Percentiles rank a stretch among this genome's conserved stretches.
These are phyloP conservation scores for Endotricha flammealis DNA, from an alignment of 2,888 invertebrate species.

Conservation along the genomic window DNA sequence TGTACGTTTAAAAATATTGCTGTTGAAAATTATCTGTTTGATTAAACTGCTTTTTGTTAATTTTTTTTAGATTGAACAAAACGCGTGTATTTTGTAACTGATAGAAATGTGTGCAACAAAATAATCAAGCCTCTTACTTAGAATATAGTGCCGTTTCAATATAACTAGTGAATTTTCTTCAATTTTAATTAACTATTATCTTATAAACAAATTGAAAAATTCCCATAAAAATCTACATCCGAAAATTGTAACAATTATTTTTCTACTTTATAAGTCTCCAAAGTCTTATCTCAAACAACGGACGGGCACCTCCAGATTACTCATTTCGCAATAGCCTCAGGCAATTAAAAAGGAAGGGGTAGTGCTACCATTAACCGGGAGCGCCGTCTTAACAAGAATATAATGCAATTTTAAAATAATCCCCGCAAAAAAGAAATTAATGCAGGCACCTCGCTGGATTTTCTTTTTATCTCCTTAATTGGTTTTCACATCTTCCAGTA, in stretches of 20 bases:
- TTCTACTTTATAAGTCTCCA: constrained; percentile 36
- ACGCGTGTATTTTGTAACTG: too few species aligned
- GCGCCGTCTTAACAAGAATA: constrained; percentile 76
- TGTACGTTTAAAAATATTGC: background rate
- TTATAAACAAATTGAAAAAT: too few species aligned
- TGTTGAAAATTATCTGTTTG: background rate
- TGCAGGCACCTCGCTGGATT: constrained; percentile 76
- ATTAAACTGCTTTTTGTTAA: background rate
- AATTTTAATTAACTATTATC: too few species aligned
- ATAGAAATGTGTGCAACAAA: too few species aligned
- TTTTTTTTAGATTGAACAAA: too few species aligned
- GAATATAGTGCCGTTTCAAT: too few species aligned
- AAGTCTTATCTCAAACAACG: constrained; percentile 62
- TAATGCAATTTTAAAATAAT: constrained; percentile 79
- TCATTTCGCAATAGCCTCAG: constrained; percentile 75
- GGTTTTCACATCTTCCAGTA: constrained; percentile 78
- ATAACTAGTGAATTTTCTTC: too few species aligned
- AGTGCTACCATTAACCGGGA: constrained; percentile 74
- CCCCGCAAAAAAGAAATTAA: constrained; percentile 78
- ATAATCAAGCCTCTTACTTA: too few species aligned
- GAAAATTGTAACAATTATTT: constrained; percentile 23
- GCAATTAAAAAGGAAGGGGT: constrained; percentile 78
- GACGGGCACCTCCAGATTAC: constrained; percentile 70
- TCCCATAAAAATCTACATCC: constrained; percentile 10
- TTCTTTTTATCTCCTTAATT: constrained; percentile 79